Conservation (phyloP, 2,888 invertebrate species). For the Mythimna albipuncta region DNA sequence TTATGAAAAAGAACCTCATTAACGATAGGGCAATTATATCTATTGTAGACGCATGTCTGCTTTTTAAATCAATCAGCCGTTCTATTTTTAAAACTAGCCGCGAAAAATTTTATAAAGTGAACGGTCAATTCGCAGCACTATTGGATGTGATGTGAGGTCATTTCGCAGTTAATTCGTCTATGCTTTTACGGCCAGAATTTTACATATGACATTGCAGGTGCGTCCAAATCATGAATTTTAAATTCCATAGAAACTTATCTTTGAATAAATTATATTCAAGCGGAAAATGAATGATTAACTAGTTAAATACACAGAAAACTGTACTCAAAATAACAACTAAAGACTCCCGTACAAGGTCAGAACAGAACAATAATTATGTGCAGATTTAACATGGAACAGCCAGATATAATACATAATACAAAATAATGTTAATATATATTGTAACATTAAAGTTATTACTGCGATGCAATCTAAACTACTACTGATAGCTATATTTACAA, state of each 20-base stretch:
- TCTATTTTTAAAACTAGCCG: no score
- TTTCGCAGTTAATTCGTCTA: no score
- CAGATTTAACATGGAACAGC: slow-evolving; percentile 55
- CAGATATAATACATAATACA: slow-evolving; percentile 57
- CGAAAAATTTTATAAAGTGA: neutral
- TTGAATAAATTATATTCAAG: slow-evolving; percentile 18
- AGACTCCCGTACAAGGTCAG: slow-evolving; percentile 55
- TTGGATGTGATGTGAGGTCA: neutral
- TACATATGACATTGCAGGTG: neutral
- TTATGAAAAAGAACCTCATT: neutral
- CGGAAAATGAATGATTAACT: slow-evolving; percentile 26
- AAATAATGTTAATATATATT: slow-evolving; percentile 61
- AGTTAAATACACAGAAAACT: slow-evolving; percentile 32
- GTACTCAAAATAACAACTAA: slow-evolving; percentile 25
- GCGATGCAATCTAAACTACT: slow-evolving; percentile 75
- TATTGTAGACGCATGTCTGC: neutral
- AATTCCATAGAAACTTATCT: slow-evolving; percentile 15
- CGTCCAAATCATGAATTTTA: neutral
- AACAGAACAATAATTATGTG: slow-evolving; percentile 44
- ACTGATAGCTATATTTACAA: slow-evolving; percentile 66
- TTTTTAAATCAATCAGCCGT: neutral
- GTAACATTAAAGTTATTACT: slow-evolving; percentile 74
- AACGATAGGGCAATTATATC: neutral
- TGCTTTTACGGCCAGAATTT: neutral
- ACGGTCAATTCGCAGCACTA: neutral